Conservation (phyloP, 1,140 invertebrate species). For the Pseudoatta argentina region DNA sequence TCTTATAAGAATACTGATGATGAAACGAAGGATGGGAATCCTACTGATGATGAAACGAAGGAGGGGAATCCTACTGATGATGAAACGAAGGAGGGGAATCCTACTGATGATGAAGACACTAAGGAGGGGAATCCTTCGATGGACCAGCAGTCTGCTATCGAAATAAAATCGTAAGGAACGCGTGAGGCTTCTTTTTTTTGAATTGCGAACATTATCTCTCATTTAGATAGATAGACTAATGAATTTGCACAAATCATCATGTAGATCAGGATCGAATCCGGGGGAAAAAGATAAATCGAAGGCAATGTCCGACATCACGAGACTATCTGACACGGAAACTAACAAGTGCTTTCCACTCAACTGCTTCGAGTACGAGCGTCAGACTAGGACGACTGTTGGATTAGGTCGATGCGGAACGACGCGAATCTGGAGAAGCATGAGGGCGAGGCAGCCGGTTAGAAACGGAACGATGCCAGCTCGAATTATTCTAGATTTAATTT, state of each 20-base stretch:
- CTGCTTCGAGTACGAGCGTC: slow-evolving; percentile 67
- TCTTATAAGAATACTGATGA: neutral
- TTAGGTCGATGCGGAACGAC: slow-evolving; percentile 62
- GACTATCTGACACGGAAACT: slow-evolving; percentile 61
- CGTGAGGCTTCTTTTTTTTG: neutral
- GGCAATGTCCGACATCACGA: slow-evolving; percentile 44
- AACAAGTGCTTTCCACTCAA: slow-evolving; percentile 70
- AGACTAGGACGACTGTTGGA: slow-evolving; percentile 55
- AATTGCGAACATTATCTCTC: neutral
- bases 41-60: neutral
- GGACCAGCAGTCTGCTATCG: slow-evolving; percentile 62
- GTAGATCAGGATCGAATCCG: slow-evolving; percentile 70
- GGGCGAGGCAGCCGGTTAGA: slow-evolving; percentile 59
- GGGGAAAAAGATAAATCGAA: slow-evolving; percentile 64
- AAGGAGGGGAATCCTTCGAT: neutral
- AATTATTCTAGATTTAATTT: slow-evolving; percentile 5
- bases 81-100: too few relatives aligned
- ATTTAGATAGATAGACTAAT: neutral
- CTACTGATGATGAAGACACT: too few relatives aligned
- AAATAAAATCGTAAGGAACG: slow-evolving; percentile 73
- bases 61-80: neutral
- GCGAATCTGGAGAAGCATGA: slow-evolving; percentile 76
- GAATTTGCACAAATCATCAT: slow-evolving; percentile 14
- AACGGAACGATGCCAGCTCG: neutral
- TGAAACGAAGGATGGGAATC: neutral